phyloP scores from a whole-genome alignment of 2,113 vertebrate species.

The Dicentrarchus labrax region DNA sequence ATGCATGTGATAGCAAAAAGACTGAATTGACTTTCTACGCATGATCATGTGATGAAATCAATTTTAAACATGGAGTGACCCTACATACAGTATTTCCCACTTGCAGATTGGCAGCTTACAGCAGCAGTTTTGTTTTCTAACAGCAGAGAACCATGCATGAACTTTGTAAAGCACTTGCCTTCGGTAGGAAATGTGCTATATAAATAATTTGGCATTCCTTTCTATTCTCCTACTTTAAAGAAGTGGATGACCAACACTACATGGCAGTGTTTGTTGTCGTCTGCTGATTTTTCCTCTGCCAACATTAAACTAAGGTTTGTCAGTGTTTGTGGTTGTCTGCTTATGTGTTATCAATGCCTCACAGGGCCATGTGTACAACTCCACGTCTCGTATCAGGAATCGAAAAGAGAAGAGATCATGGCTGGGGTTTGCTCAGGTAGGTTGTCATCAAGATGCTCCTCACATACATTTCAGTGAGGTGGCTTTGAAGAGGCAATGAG shows the following conservation, averaged over 20 bases:
- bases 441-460: conserved; percentile 6
- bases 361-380: conserved; percentile 99
- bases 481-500: not conserved
- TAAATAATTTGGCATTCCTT: too few relatives aligned
- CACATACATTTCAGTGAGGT: not conserved
- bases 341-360: conserved; percentile 61
- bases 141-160: not conserved
- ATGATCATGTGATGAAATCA: not conserved
- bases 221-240: not conserved
- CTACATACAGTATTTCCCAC: not conserved
- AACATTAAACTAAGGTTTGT: not conserved
- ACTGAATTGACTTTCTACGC: not conserved
- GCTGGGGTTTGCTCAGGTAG: conserved; percentile 99
- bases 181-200: too few relatives aligned
- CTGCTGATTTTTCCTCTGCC: not conserved
- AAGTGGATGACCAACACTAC: not conserved
- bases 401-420: conserved; percentile 97
- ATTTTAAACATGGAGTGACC: not conserved
- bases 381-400: conserved; percentile 97
- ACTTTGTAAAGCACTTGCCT: too few relatives aligned
- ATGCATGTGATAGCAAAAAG: not conserved
- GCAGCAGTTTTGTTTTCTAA: not conserved
- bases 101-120: not conserved
- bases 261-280: not conserved
- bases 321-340: conserved; percentile 3